phyloP scores from a whole-genome alignment of 2,113 vertebrate genomes.

The Gavia stellata region DNA sequence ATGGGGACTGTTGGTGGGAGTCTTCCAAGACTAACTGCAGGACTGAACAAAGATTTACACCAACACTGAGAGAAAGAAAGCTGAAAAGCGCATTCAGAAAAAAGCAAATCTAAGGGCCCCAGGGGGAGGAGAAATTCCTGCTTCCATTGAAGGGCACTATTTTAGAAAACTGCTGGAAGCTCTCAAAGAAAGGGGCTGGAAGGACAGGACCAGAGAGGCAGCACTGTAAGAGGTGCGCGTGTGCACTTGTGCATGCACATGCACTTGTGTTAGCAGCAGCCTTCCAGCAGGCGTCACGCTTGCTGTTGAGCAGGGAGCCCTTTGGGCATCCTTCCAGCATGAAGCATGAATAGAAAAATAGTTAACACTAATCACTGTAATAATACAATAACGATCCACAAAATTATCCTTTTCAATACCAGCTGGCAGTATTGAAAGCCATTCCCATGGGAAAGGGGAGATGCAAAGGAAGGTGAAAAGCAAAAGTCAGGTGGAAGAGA shows the following conservation, averaged over 20 bases:
- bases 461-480: not conserved
- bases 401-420: conserved; percentile 14
- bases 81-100: not conserved
- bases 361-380: conserved; percentile 18
- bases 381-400: conserved; percentile 18
- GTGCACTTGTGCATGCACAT: fast-evolving
- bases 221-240: fast-evolving
- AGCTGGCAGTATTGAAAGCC: not conserved
- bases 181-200: not conserved
- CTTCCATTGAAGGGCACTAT: not conserved
- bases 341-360: not conserved
- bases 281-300: not conserved
- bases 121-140: not conserved
- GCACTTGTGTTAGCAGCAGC: not conserved
- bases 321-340: not conserved
- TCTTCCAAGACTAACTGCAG: not conserved
- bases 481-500: not conserved
- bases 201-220: not conserved
- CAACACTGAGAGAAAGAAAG: not conserved
- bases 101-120: not conserved
- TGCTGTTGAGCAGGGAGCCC: not conserved
- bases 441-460: not conserved
- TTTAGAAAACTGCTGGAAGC: not conserved
- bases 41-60: not conserved
- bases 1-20: not conserved